Conservation (phyloP, 2,888 invertebrate species). For the Eupithecia subumbrata region DNA sequence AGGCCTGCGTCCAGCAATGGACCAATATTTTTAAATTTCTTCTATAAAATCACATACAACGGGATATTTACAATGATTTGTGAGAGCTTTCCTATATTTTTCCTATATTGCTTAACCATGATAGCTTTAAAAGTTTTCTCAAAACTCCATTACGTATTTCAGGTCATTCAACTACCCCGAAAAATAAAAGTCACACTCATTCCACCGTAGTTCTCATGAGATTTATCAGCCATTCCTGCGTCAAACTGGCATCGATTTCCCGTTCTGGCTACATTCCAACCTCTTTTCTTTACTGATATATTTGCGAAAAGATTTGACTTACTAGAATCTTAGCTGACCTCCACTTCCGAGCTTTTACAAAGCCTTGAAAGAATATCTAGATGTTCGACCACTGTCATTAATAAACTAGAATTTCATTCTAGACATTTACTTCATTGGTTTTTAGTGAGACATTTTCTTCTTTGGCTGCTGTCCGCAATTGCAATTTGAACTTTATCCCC, state of each 20-base stretch:
- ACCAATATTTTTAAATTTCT: background rate
- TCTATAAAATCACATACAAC: background rate
- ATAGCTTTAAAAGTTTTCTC: background rate
- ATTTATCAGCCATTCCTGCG: constrained; percentile 70
- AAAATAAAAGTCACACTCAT: constrained; percentile 45
- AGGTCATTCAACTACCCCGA: background rate
- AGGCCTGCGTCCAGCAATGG: no score
- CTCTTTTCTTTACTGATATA: constrained; percentile 72
- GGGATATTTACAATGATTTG: background rate
- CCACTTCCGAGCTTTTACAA: constrained; percentile 6
- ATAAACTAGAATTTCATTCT: background rate
- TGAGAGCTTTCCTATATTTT: background rate
- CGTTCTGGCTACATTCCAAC: constrained; percentile 74
- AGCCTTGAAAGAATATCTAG: background rate
- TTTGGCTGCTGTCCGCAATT: background rate
- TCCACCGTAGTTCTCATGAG: constrained; percentile 56
- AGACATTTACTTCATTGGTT: background rate
- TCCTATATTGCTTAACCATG: background rate
- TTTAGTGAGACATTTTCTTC: background rate
- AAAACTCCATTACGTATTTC: background rate
- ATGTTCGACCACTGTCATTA: background rate
- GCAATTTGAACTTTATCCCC: background rate
- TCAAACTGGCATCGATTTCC: constrained; percentile 77
- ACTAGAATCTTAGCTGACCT: constrained; percentile 47
- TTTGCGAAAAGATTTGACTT: constrained; percentile 64